Evolutionary conservation across 2,888 invertebrate species (phyloP), one percentile per base, ranked within the genome.

Genomic region (Pseudococcus viburni): DNA sequence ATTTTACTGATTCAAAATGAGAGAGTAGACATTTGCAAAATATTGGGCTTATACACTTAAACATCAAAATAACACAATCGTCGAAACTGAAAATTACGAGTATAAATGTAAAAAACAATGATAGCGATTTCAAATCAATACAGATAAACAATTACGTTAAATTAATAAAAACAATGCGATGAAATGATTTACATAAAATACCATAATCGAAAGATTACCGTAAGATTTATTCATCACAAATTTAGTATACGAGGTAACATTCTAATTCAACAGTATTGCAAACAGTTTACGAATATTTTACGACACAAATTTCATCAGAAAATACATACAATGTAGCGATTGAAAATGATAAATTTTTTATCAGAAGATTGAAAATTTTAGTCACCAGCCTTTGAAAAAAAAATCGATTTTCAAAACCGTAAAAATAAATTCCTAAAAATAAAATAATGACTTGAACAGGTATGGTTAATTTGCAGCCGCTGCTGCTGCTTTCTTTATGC

Each of bases 201-300:
- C 33, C 15, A 33, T 33, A n/a, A 33, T 33, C 33, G 73, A 73
- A 73, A 73, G 33, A 73, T 73, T 73, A 73, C 84, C 51, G 19
- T 51, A 48, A 80, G 8, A 42, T 42, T 42, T 9, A 84, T 84
- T 84, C 51, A 84, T 84, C 51, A 51, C 73, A 73, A 73, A 73
- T 33, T n/a, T 15, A 1, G 26, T 73, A 73, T 17, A 73, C 26
- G 17, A 33, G 73, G 73, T 73, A 73, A 73, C 73, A 33, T 39
- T 73, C 26, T 26, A 68, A 68, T 11, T 22, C 15, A 39, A 7
- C 68, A 68, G 1, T 42, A 42, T 42, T 42, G 42, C 42, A 42
- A 9, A 42, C 9, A 42, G 3, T 42, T 42, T 42, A 42, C 42
- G 42, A 42, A 9, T 42, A 42, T 42, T 42, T 42, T 9, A 42